A percentile compares a stretch with the other conserved stretches of the same genome.
These are phyloP conservation scores for Eidolon dupreanum DNA, from an alignment of 2,797 vertebrate species.

Conservation along the genomic window DNA sequence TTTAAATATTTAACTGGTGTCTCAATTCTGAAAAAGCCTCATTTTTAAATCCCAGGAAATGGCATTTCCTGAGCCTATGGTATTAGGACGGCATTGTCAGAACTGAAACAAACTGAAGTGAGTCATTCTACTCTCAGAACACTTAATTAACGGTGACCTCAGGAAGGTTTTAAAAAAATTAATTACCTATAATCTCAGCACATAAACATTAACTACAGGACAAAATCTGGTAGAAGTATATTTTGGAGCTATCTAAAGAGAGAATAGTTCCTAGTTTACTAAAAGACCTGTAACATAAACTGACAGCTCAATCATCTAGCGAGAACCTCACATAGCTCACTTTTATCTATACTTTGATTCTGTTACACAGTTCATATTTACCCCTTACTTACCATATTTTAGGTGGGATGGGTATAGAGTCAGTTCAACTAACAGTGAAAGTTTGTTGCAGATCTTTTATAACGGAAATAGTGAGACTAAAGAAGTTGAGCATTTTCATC, in stretches of 20 bases:
- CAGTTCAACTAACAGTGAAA: not conserved
- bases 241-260: not conserved
- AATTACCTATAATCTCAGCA: not conserved
- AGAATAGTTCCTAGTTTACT: not conserved
- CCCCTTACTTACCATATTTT: not conserved
- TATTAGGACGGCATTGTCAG: not conserved
- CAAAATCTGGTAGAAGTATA: not conserved
- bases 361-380: not conserved
- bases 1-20: not conserved
- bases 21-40: not conserved
- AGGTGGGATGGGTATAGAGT: not conserved
- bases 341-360: not conserved
- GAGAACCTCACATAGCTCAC: not conserved
- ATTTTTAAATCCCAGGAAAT: constrained; percentile 38
- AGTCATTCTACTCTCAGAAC: not conserved
- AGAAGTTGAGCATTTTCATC: not conserved
- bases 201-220: not conserved
- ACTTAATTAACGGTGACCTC: not conserved
- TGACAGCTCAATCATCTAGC: not conserved
- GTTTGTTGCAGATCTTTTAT: not conserved
- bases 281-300: not conserved
- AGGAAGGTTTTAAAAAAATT: not conserved
- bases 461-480: not conserved
- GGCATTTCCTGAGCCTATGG: constrained; percentile 12
- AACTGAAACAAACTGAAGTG: not conserved